Base-by-base conservation (phyloP, 2,113 vertebrate genomes). In the Cygnus buccinator region DNA sequence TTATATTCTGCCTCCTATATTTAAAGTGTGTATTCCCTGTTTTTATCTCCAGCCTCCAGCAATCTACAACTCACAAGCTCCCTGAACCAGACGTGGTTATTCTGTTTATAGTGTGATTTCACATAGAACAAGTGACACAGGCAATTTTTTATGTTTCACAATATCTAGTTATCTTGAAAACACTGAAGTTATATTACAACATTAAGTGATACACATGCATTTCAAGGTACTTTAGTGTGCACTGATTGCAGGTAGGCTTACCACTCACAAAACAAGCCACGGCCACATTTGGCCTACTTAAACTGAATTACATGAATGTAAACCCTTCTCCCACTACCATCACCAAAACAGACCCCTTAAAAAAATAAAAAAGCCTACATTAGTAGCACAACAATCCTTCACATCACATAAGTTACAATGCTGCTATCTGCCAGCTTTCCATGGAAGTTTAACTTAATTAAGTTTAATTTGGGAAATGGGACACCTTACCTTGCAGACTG, bases 51-150 rank as follows among this genome's bases (percentile, higher is more conserved):
- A 72, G 71, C 58, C 94, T 88, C 41, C 67, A 90, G 75, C 26
- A 7, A 94, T 3, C 79, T 39, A 26, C 18, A 39, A 5, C 39
- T 44, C 7, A 14, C 9, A 73, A 85, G 9, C 50, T 72, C 55
- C 23, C 23, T 14, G 35, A 92, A 72, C 28, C 62, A 88, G 18
- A 58, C 8, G 3, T 0, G 4, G 35, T 68, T 70, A 72, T 46
- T 79, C 50, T 50, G 55, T 58, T 85, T 62, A 57, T 5, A 79
- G 54, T 23, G 35, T 1, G 8, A 79, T 67, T 76, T 82, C 81
- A 54, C 67, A 58, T 0, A 20, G 2, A 12, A 29, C 5, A 76
- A 72, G 8, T 2, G 25, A 62, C 6, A 6, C 3, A 67, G 35
- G 16, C 11, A 13, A 16, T 7, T 14, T 11, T 57, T 85, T 15